phyloP scores from a whole-genome alignment of 2,113 vertebrate species.

The Hipposideros armiger region DNA sequence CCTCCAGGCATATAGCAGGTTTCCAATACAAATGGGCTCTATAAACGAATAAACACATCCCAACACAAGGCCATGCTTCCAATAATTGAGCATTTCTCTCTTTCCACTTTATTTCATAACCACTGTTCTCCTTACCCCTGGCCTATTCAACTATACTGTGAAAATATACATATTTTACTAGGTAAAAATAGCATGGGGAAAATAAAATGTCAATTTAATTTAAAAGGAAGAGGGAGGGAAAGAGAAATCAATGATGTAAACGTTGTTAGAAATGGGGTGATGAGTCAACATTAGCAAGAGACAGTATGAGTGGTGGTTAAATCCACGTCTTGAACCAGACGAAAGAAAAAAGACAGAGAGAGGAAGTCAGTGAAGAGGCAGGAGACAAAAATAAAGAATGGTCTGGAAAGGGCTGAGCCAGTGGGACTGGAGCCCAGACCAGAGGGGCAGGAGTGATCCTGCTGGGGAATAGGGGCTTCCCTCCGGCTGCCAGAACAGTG shows the following conservation, averaged over 20 bases:
- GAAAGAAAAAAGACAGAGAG: not conserved
- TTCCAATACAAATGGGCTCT: not conserved
- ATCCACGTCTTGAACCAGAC: not conserved
- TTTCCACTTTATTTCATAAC: not conserved
- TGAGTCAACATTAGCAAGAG: not conserved
- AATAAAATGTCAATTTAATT: not conserved
- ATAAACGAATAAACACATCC: not conserved
- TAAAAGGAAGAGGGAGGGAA: not conserved
- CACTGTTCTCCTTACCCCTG: not conserved
- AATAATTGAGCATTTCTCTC: not conserved
- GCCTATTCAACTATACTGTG: not conserved
- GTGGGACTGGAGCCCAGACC: not conserved
- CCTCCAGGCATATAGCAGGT: not conserved
- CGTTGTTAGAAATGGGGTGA: not conserved
- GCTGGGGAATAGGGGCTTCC: fast-evolving
- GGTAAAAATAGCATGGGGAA: not conserved
- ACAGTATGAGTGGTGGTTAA: not conserved
- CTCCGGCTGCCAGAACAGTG: not conserved
- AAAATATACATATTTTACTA: not conserved
- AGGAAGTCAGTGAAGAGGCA: not conserved
- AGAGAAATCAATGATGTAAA: not conserved
- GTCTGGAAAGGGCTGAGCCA: too few species aligned
- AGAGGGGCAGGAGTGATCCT: too few species aligned
- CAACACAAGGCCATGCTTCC: not conserved
- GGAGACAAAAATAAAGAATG: not conserved